Conservation (phyloP, 2,797 vertebrate species). For the Morelia viridis region DNA sequence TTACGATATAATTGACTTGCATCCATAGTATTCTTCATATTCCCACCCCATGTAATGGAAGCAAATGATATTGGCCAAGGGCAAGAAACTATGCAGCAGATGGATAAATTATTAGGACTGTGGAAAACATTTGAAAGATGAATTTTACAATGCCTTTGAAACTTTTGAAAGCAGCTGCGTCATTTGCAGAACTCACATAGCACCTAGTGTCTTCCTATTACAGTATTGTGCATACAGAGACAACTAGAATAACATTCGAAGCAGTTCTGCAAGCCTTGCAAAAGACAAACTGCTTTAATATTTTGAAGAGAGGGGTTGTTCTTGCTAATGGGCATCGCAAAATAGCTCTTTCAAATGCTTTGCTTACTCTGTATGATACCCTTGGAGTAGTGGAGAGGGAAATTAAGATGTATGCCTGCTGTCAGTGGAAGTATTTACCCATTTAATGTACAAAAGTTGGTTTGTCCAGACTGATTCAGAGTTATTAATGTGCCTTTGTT, state of each 20-base stretch:
- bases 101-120: background rate
- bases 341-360: background rate
- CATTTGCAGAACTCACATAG: background rate
- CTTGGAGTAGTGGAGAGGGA: background rate
- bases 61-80: background rate
- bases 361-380: background rate
- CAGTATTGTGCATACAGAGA: background rate
- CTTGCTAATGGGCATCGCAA: background rate
- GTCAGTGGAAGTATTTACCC: background rate
- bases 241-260: background rate
- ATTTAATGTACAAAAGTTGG: background rate
- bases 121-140: background rate
- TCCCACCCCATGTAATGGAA: background rate
- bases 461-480: constrained; percentile 13
- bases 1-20: background rate
- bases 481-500: constrained; percentile 37
- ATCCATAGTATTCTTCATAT: background rate
- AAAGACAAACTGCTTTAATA: background rate
- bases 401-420: background rate
- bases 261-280: background rate
- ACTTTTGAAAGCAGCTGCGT: background rate
- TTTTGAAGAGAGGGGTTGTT: background rate
- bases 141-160: background rate
- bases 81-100: background rate
- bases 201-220: background rate